Conservation (phyloP, 2,888 invertebrate species). For the Eupithecia subfuscata region DNA sequence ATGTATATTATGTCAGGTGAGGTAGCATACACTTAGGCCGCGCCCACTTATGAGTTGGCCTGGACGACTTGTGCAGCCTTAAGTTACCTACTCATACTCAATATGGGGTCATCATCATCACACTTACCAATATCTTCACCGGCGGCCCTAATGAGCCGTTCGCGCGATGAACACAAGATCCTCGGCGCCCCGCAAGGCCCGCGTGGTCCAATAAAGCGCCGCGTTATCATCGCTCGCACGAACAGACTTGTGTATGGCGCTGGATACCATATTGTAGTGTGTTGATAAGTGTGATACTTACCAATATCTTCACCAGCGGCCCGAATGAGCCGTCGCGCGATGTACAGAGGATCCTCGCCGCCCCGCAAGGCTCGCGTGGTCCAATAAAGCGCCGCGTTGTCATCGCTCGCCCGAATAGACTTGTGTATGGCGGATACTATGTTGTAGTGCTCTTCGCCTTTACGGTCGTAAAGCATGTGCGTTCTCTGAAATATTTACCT, state of each 20-base stretch:
- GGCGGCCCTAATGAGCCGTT: too few species aligned
- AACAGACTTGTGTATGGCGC: conserved; percentile 93
- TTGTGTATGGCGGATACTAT: conserved; percentile 93
- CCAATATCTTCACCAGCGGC: conserved; percentile 92
- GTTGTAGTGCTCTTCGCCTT: conserved; percentile 93
- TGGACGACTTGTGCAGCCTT: too few species aligned
- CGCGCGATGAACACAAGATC: too few species aligned
- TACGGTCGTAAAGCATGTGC: conserved; percentile 90
- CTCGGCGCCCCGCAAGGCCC: too few species aligned
- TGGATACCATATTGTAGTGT: conserved; percentile 92
- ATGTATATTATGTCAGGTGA: too few species aligned
- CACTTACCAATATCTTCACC: too few species aligned
- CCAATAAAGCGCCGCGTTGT: conserved; percentile 93
- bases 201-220: conserved; percentile 91
- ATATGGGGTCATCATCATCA: too few species aligned
- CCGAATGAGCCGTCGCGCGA: conserved; percentile 89
- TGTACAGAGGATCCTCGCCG: conserved; percentile 91
- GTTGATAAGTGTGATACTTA: conserved; percentile 45
- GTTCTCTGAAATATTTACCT: conserved; percentile 79
- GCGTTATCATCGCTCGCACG: conserved; percentile 92
- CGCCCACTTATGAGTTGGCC: too few species aligned
- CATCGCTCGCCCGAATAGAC: conserved; percentile 91
- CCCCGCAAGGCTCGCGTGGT: conserved; percentile 90
- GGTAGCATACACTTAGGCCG: too few species aligned
- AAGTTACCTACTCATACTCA: too few species aligned